Base-by-base conservation (phyloP, 2,113 vertebrate species). In the Leptocoma aspasia region DNA sequence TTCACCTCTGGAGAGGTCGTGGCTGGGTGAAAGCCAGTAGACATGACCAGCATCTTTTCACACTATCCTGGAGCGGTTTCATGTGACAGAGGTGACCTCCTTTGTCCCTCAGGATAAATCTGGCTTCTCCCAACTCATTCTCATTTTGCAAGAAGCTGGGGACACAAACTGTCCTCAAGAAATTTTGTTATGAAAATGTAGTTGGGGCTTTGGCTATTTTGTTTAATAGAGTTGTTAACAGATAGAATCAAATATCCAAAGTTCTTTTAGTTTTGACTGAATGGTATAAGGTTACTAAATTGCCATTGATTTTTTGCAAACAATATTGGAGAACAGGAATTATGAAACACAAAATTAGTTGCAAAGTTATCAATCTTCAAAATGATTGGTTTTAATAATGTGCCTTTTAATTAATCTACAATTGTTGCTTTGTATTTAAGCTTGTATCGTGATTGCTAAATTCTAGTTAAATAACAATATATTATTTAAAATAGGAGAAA, bases 361-460 rank as follows among this genome's bases (percentile, higher is more conserved):
- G 20, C n/a, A 66, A 87, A 60, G 45, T 37, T 89, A 49, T 42
- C 41, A 92, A 7, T 60, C 57, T 78, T 96, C 56, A 57, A 59
- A 90, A 84, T 45, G 0, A 39, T 53, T 57, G 16, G 16, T 84
- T 81, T 86, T 89, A 87, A 82, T 85, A 28, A 35, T 54, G n/a
- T 69, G 33, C 4, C 27, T 87, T 87, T 91, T 77, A 85, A 80
- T 89, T 94, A 91, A 84, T 64, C 69, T 87, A 35, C 28, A 53
- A 11, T 33, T 60, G 26, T 80, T 89, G 33, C 45, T 79, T 89
- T 84, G 28, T 61, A 54, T 61, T 71, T 66, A 77, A 92, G 54
- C 33, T 73, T 69, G 9, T 45, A 45, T 70, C 59, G 15, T 2
- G 2, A 47, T 78, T 61, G 22, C 15, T 89, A 73, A 57, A 49